Evolutionary conservation across 1,140 invertebrate species (phyloP).

Genomic region (Asbolus verrucosus): DNA sequence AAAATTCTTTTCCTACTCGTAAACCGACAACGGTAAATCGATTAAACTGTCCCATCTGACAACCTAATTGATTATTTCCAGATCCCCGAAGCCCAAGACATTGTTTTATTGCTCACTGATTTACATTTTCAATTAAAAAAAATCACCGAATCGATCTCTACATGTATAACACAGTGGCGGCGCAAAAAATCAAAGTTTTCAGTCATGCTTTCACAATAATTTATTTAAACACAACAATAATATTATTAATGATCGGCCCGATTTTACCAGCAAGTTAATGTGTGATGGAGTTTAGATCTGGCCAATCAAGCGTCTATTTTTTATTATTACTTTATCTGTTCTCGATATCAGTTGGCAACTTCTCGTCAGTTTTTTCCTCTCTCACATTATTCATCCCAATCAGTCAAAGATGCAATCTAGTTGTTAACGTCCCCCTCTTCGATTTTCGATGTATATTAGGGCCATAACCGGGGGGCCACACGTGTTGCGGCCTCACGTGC

Average conservation of each 20-base stretch:
- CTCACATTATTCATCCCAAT: constrained; percentile 3
- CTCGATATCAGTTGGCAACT: not conserved
- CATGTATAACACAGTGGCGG: constrained; percentile 1
- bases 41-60: constrained; percentile 29
- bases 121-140: constrained; percentile 5
- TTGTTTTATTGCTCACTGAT: constrained; percentile 14
- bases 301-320: not conserved
- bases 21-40: constrained; percentile 32
- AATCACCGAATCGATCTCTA: constrained; percentile 3
- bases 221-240: constrained; percentile 27
- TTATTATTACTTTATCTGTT: not conserved
- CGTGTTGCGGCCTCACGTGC: constrained; percentile 52
- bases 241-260: constrained; percentile 2
- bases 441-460: constrained; percentile 18
- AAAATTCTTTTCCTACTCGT: constrained; percentile 26
- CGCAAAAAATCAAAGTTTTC: not conserved
- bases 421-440: constrained; percentile 1
- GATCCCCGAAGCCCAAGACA: not conserved
- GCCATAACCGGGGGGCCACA: constrained; percentile 42
- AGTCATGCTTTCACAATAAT: constrained; percentile 30
- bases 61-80: constrained; percentile 31
- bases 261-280: not conserved
- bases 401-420: constrained; percentile 25
- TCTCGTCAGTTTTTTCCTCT: not conserved
- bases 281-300: not conserved